phyloP scores from a whole-genome alignment of 1,140 invertebrate species.

The Mercenaria mercenaria region DNA sequence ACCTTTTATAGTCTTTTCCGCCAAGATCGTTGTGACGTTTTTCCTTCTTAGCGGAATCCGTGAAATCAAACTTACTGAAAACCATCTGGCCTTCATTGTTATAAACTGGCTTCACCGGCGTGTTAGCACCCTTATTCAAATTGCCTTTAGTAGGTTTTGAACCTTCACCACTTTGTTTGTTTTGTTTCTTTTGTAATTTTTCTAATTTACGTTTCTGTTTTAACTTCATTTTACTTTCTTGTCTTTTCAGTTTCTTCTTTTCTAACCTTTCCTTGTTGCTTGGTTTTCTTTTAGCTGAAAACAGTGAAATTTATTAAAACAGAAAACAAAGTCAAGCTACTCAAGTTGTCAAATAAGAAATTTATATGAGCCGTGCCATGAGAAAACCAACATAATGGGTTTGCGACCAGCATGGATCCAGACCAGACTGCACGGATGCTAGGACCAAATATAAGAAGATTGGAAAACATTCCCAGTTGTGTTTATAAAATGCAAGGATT shows the following conservation, averaged over 20 bases:
- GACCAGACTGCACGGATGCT: no score
- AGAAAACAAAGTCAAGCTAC: neutral
- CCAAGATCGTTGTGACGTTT: constrained; percentile 86
- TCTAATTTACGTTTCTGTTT: constrained; percentile 74
- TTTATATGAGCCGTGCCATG: no score
- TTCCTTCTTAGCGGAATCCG: constrained; percentile 87
- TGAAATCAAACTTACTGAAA: constrained; percentile 94
- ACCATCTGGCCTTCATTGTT: constrained; percentile 93
- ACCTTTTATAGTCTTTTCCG: constrained; percentile 88
- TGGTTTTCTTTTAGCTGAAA: constrained; percentile 69
- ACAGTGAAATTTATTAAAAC: no score
- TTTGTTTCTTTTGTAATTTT: constrained; percentile 74
- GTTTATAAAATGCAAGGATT: no score
- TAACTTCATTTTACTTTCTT: constrained; percentile 76
- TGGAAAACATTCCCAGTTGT: no score
- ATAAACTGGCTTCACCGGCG: constrained; percentile 89
- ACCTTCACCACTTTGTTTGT: constrained; percentile 45
- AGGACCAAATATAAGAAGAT: no score
- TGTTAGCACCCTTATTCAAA: constrained; percentile 46
- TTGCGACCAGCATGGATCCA: no score
- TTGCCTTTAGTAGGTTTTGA: constrained; percentile 43
- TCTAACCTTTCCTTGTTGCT: constrained; percentile 69
- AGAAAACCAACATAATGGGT: no score
- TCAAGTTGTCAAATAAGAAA: no score
- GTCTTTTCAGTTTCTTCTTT: constrained; percentile 76